These are phyloP conservation scores for Drosophila antonietae DNA, from an alignment of 2,888 invertebrate genomes.

Conservation along the genomic window DNA sequence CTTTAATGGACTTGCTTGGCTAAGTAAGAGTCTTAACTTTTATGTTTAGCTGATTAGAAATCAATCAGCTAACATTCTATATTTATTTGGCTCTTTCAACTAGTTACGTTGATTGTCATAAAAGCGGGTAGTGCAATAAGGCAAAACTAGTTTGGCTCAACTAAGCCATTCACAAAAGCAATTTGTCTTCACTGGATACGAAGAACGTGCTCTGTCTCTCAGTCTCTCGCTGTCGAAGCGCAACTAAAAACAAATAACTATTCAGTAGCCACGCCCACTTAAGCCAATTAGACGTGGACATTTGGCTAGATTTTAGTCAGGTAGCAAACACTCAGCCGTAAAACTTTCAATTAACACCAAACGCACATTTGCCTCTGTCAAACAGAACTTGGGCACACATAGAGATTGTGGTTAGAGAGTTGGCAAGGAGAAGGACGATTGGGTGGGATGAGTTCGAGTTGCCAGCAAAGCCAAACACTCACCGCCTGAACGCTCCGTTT, in stretches of 20 bases:
- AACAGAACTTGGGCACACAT: conserved; percentile 33
- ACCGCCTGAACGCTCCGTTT: conserved; percentile 58
- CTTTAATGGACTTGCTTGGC: not conserved
- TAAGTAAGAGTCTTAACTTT: not conserved
- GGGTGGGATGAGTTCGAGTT: not conserved
- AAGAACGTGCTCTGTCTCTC: not conserved
- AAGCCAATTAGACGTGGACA: conserved; percentile 58
- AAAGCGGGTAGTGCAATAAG: conserved; percentile 19
- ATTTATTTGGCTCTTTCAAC: not conserved
- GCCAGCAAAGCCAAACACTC: conserved; percentile 47
- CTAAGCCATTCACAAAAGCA: conserved; percentile 39
- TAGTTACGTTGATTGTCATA: conserved; percentile 5
- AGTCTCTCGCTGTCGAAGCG: conserved; percentile 24
- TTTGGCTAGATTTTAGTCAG: conserved; percentile 22
- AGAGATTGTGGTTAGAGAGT: not conserved
- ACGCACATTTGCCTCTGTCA: conserved; percentile 64
- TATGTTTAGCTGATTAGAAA: not conserved
- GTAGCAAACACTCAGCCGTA: conserved; percentile 55
- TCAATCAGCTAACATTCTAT: conserved; percentile 10
- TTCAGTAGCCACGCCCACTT: conserved; percentile 40
- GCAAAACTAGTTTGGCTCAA: conserved; percentile 4
- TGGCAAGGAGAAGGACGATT: not conserved
- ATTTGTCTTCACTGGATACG: conserved; percentile 46
- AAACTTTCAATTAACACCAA: conserved; percentile 72
- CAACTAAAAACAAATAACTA: conserved; percentile 40